Conservation (phyloP, 2,113 vertebrate genomes). For the Megaceryle torquata region DNA sequence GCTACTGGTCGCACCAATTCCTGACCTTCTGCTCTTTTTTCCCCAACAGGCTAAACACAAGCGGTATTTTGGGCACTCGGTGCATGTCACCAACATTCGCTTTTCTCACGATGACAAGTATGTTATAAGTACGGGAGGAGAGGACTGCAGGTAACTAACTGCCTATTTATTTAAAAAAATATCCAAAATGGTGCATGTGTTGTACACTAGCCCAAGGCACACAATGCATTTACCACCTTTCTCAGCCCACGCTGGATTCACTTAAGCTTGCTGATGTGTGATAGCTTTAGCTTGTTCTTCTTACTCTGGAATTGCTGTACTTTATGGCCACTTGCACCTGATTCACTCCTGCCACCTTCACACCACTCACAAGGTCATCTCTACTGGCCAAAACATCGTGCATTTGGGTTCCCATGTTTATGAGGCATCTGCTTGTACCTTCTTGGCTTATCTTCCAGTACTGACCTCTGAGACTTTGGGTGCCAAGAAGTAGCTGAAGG, state of each 20-base stretch:
- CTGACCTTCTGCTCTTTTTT: neutral
- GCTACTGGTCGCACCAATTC: rapidly evolving
- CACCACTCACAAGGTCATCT: neutral
- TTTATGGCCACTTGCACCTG: neutral
- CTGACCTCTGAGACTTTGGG: rapidly evolving
- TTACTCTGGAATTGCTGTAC: neutral
- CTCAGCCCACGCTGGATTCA: neutral
- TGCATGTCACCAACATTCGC: constrained; percentile 92
- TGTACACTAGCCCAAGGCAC: neutral
- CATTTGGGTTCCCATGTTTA: too few relatives aligned
- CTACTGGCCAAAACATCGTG: neutral
- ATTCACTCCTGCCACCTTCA: neutral
- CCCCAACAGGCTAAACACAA: constrained; percentile 90
- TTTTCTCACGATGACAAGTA: constrained; percentile 94
- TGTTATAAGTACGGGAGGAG: constrained; percentile 90
- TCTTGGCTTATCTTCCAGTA: neutral
- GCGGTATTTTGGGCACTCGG: constrained; percentile 93
- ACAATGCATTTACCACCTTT: neutral
- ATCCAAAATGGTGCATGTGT: too few relatives aligned
- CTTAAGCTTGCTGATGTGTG: neutral
- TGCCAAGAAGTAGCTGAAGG: neutral
- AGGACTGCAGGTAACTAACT: constrained; percentile 90
- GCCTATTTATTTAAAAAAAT: neutral
- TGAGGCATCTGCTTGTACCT: neutral
- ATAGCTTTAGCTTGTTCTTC: neutral